A percentile compares a stretch with the other conserved stretches of the same genome.
These are phyloP conservation scores for Venturia canescens DNA, from an alignment of 1,140 invertebrate genomes.

Conservation along the genomic window DNA sequence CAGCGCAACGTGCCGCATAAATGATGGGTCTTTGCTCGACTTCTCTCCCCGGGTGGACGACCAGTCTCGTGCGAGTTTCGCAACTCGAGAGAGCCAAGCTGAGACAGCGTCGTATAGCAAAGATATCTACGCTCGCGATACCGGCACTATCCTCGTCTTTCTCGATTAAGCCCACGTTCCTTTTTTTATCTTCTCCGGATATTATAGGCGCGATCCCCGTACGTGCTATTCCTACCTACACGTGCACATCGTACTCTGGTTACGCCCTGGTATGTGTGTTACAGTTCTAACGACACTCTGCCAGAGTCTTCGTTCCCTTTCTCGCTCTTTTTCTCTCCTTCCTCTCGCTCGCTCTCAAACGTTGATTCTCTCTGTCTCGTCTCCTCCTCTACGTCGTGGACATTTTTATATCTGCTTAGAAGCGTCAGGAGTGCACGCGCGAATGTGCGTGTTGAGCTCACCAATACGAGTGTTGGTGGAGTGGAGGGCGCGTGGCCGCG, in stretches of 20 bases:
- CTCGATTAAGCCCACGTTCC: background rate
- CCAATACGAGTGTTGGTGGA: background rate
- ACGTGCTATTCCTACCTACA: background rate
- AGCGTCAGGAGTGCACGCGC: too few relatives aligned
- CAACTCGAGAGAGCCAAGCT: conserved; percentile 4
- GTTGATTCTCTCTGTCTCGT: background rate
- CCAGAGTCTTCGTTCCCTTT: background rate
- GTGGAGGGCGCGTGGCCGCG: conserved; percentile 59
- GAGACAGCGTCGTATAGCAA: conserved; percentile 10
- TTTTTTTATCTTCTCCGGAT: conserved; percentile 8
- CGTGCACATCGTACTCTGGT: background rate
- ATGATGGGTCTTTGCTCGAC: conserved; percentile 25
- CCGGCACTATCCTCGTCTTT: conserved; percentile 3
- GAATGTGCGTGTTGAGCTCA: background rate
- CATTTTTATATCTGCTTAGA: background rate
- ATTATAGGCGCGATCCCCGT: background rate
- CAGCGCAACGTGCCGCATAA: conserved; percentile 28
- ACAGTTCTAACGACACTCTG: conserved; percentile 24
- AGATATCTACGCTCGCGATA: conserved; percentile 3
- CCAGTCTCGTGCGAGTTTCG: conserved; percentile 10
- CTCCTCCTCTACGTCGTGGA: background rate
- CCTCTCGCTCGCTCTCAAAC: too few relatives aligned
- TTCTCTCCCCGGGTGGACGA: conserved; percentile 10
- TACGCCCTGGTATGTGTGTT: conserved; percentile 5
- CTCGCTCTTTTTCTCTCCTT: too few relatives aligned